phyloP scores from a whole-genome alignment of 2,113 vertebrate species.

The Ceyx cyanopectus region DNA sequence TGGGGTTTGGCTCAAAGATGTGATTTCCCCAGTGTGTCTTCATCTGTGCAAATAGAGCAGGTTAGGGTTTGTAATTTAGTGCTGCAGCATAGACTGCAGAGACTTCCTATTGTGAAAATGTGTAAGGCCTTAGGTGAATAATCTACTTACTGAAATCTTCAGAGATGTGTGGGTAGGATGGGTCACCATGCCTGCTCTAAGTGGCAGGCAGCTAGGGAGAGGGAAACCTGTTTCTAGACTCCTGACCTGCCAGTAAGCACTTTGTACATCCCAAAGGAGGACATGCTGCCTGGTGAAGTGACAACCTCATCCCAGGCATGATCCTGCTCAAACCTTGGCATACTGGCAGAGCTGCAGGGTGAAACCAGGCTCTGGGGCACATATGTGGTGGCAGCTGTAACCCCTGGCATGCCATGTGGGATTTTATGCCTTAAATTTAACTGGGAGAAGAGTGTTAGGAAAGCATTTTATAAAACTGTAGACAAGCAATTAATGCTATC shows the following conservation, averaged over 20 bases:
- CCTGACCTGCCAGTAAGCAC: not conserved
- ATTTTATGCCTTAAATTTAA: not conserved
- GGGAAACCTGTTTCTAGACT: not conserved
- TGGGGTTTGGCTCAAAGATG: conserved; percentile 11
- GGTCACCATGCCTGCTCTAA: not conserved
- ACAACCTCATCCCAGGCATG: not conserved
- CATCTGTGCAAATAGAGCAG: conserved; percentile 41
- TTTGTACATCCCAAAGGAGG: not conserved
- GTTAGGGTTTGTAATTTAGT: not conserved
- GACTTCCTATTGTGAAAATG: not conserved
- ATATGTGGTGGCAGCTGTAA: not conserved
- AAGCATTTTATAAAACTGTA: not conserved
- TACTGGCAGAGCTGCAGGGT: not conserved
- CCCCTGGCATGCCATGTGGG: not conserved
- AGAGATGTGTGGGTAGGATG: not conserved
- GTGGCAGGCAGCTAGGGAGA: not conserved
- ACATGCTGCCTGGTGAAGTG: not conserved
- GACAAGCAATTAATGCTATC: not conserved
- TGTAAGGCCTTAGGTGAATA: not conserved
- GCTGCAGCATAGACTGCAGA: not conserved
- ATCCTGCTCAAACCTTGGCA: not conserved
- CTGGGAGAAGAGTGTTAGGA: not conserved
- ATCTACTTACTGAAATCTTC: not conserved
- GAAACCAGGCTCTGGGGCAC: not conserved
- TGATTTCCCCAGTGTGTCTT: not conserved